Conservation (phyloP, 1,140 invertebrate genomes). For the Drosophila truncata region DNA sequence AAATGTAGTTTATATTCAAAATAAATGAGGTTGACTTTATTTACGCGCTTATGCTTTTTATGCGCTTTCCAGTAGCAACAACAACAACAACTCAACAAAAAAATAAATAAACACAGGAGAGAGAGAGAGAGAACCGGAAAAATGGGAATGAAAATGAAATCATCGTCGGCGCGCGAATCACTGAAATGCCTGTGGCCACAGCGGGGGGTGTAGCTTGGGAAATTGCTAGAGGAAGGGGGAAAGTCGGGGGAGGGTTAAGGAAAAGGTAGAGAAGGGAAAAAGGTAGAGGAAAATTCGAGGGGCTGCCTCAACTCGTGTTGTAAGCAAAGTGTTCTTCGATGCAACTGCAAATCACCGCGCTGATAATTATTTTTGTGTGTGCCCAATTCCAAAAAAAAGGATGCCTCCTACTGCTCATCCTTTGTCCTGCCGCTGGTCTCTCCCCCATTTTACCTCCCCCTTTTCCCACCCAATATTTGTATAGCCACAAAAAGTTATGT, state of each 20-base stretch:
- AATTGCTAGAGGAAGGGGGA: not conserved
- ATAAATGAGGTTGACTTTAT: slow-evolving; percentile 84
- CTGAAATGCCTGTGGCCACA: slow-evolving; percentile 58
- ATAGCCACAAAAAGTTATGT: too few species aligned
- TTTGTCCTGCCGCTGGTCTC: not conserved
- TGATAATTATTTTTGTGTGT: slow-evolving; percentile 77
- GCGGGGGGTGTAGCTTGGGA: not conserved
- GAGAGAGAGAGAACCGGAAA: slow-evolving; percentile 17
- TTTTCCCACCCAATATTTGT: slow-evolving; percentile 26
- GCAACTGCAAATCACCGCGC: slow-evolving; percentile 55
- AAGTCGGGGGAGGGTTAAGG: not conserved
- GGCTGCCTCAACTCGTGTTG: slow-evolving; percentile 44
- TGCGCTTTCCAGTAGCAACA: slow-evolving; percentile 73
- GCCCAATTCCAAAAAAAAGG: slow-evolving; percentile 32
- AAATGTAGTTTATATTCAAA: slow-evolving; percentile 84
- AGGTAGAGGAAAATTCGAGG: not conserved
- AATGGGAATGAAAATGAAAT: slow-evolving; percentile 52
- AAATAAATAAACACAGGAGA: slow-evolving; percentile 17
- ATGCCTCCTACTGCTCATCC: not conserved
- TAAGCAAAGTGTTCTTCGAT: slow-evolving; percentile 69
- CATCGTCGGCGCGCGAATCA: slow-evolving; percentile 55
- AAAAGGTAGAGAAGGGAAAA: not conserved
- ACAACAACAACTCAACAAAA: too few species aligned
- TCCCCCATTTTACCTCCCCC: not conserved
- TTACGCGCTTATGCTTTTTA: slow-evolving; percentile 83